Conservation (phyloP, 2,888 invertebrate species). For the Hypolimnas misippus region DNA sequence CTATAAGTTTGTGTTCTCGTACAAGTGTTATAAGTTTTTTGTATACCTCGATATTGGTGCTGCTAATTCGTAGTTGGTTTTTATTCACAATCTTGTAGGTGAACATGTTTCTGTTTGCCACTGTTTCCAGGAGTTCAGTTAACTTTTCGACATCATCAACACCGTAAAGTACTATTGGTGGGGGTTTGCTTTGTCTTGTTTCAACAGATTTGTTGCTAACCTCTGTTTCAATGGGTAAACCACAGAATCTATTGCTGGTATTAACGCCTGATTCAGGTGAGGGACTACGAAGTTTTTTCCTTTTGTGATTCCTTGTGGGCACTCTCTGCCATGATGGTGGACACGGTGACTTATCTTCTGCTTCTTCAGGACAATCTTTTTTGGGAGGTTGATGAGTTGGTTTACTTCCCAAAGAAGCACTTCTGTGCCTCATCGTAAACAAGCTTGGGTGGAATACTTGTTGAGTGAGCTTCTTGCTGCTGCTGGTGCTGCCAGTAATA, state of each 20-base stretch:
- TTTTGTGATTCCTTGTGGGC: not conserved
- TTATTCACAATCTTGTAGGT: too few species aligned
- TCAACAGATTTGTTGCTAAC: not conserved
- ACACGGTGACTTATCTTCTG: not conserved
- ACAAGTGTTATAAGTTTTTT: too few species aligned
- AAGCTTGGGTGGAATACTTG: slow-evolving; percentile 18
- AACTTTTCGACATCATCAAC: too few species aligned
- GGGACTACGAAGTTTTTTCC: not conserved
- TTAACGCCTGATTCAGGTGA: not conserved
- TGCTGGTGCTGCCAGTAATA: not conserved
- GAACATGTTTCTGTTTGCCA: too few species aligned
- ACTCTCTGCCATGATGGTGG: not conserved
- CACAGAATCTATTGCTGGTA: slow-evolving; percentile 27
- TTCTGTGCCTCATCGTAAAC: slow-evolving; percentile 9
- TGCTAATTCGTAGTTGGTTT: too few species aligned
- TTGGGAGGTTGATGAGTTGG: too few species aligned
- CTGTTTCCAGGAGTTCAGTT: too few species aligned
- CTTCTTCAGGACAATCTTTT: not conserved
- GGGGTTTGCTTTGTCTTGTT: too few species aligned
- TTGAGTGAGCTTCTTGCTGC: not conserved
- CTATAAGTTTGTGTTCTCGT: too few species aligned
- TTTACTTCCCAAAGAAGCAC: not conserved
- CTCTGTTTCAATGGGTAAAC: slow-evolving; percentile 23
- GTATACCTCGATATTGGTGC: too few species aligned
- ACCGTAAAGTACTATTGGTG: too few species aligned